Evolutionary conservation across 2,113 vertebrate species (phyloP).

Genomic region (Chroicocephalus ridibundus): DNA sequence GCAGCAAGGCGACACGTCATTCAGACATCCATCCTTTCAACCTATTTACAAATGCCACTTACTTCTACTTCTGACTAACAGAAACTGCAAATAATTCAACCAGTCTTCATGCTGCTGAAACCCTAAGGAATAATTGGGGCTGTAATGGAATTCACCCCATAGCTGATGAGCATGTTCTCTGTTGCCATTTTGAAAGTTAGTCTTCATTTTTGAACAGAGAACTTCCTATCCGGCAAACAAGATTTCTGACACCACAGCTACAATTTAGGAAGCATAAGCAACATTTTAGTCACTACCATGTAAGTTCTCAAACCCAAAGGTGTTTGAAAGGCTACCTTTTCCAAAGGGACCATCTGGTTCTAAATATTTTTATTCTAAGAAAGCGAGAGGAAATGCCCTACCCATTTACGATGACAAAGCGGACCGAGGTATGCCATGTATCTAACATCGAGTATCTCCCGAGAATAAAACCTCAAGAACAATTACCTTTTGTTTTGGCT

Average conservation of each 20-base stretch:
- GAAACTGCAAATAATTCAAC: background rate
- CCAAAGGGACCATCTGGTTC: background rate
- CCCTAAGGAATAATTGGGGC: background rate
- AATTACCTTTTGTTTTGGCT: slow-evolving; percentile 87
- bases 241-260: background rate
- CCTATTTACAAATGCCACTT: background rate
- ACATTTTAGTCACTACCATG: background rate
- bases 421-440: background rate
- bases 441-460: background rate
- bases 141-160: background rate
- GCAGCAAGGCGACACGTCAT: background rate
- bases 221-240: background rate
- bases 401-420: background rate
- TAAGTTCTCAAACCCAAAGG: background rate
- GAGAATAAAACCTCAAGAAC: background rate
- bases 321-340: background rate
- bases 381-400: background rate
- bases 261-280: background rate
- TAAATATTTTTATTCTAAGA: background rate
- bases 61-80: background rate
- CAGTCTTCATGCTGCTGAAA: background rate
- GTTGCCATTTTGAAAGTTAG: background rate
- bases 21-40: background rate
- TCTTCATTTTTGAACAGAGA: background rate
- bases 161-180: background rate